phyloP scores from a whole-genome alignment of 1,140 invertebrate genomes.

The Copidosoma floridanum region DNA sequence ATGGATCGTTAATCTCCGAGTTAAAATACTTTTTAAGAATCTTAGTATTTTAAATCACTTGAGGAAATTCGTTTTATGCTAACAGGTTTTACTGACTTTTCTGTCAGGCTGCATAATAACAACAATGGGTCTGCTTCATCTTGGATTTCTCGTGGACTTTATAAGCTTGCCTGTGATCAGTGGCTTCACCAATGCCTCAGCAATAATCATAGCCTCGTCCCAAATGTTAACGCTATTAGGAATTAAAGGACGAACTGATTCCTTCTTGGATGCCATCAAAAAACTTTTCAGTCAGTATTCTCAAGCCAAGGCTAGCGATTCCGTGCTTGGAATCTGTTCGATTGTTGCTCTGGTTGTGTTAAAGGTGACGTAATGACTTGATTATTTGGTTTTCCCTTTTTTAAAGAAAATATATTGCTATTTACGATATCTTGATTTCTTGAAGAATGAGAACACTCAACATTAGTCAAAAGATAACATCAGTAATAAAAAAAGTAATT shows the following conservation, averaged over 20 bases:
- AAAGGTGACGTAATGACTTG: conserved; percentile 36
- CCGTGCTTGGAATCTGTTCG: conserved; percentile 50
- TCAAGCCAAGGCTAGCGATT: conserved; percentile 45
- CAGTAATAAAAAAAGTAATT: too few relatives aligned
- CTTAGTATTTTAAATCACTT: too few relatives aligned
- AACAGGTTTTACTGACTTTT: conserved; percentile 64
- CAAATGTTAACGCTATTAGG: conserved; percentile 65
- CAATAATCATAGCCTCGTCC: conserved; percentile 65
- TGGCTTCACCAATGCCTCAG: conserved; percentile 69
- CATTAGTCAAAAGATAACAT: too few relatives aligned
- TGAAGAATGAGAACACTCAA: too few relatives aligned
- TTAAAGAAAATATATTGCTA: too few relatives aligned
- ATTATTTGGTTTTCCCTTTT: neutral
- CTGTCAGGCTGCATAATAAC: conserved; percentile 62
- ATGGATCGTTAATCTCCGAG: too few relatives aligned
- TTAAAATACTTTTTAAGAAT: too few relatives aligned
- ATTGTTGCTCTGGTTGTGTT: conserved; percentile 49
- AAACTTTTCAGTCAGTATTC: conserved; percentile 51
- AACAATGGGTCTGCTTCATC: conserved; percentile 61
- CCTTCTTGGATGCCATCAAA: conserved; percentile 50
- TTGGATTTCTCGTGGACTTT: conserved; percentile 61
- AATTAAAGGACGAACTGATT: conserved; percentile 48
- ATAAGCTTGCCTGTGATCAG: conserved; percentile 68
- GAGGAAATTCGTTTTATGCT: too few relatives aligned
- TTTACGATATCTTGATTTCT: too few relatives aligned